phyloP scores from a whole-genome alignment of 2,888 invertebrate genomes.

The Caenorhabditis virilis region DNA sequence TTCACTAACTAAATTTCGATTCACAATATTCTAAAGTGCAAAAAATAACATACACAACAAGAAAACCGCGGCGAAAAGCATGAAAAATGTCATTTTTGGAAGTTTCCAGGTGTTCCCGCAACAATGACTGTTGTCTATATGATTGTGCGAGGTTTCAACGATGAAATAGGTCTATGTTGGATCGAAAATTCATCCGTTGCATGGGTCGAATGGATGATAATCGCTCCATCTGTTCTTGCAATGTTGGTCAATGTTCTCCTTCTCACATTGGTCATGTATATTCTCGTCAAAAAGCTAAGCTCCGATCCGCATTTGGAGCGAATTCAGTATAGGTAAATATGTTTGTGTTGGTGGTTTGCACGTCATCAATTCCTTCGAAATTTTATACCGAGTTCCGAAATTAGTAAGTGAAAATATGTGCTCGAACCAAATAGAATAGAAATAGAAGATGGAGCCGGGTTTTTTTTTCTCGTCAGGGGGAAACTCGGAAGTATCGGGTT shows the following conservation, averaged over 20 bases:
- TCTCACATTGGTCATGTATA: constrained; percentile 68
- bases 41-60: too few relatives aligned
- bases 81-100: neutral
- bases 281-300: constrained; percentile 70
- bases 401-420: neutral
- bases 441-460: neutral
- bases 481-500: neutral
- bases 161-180: constrained; percentile 34
- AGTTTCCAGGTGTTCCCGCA: constrained; percentile 32
- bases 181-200: constrained; percentile 33
- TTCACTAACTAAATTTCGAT: too few relatives aligned
- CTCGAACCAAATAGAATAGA: neutral
- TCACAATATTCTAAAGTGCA: too few relatives aligned
- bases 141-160: constrained; percentile 18
- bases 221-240: constrained; percentile 30
- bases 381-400: neutral
- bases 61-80: too few relatives aligned
- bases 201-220: constrained; percentile 38
- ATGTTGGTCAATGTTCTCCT: constrained; percentile 64
- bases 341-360: neutral
- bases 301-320: constrained; percentile 71
- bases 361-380: neutral
- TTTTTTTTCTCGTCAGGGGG: neutral
- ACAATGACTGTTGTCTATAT: constrained; percentile 25
- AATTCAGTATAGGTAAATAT: constrained; percentile 71